Evolutionary conservation across 2,113 vertebrate genomes (phyloP).

Genomic region (Pedionomus torquatus): DNA sequence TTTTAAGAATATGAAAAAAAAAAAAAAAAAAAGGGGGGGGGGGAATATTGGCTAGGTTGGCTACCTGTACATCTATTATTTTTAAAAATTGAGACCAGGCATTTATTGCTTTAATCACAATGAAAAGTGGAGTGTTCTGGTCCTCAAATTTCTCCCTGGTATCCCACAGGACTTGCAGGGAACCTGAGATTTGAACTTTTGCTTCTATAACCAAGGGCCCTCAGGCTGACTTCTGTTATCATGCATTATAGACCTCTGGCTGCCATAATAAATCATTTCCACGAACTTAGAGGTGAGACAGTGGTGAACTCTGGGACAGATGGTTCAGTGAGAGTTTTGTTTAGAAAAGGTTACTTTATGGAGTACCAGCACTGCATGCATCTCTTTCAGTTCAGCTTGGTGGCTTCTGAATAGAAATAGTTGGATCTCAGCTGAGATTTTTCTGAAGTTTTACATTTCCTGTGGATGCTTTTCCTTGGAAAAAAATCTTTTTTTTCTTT

Average conservation of each 20-base stretch:
- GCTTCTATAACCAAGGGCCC: background rate
- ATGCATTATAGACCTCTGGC: background rate
- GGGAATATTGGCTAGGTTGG: fast-evolving
- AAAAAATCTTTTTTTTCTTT: background rate
- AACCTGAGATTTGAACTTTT: background rate
- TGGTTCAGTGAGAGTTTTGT: background rate
- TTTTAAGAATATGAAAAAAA: too few relatives aligned
- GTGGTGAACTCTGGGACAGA: background rate
- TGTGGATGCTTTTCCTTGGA: background rate
- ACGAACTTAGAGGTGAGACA: background rate
- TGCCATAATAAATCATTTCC: background rate
- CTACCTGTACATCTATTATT: background rate
- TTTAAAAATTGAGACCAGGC: background rate
- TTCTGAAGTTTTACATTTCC: background rate
- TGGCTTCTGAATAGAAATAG: background rate
- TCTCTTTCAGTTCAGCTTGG: background rate
- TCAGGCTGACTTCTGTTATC: background rate
- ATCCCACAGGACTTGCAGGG: background rate
- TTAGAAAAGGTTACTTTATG: background rate
- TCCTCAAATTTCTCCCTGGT: background rate
- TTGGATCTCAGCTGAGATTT: background rate
- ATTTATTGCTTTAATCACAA: background rate
- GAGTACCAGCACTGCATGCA: background rate
- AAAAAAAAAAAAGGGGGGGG: background rate
- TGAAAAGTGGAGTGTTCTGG: background rate